Conservation (phyloP, 2,888 invertebrate genomes). For the Hecatera dysodea region DNA sequence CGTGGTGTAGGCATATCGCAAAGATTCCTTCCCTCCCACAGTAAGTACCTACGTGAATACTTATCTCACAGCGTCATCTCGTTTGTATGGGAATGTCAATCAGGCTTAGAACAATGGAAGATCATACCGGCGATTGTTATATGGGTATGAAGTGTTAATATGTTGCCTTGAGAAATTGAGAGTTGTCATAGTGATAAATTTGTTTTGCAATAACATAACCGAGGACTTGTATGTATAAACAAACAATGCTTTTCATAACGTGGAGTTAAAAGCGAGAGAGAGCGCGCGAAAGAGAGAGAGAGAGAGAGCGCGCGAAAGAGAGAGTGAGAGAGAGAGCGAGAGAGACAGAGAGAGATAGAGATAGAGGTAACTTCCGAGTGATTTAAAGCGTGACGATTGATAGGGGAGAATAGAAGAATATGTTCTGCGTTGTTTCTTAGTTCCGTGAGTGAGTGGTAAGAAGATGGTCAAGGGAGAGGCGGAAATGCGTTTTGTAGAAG, state of each 20-base stretch:
- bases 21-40: constrained; percentile 62
- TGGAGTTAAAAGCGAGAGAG: neutral
- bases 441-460: too few relatives aligned
- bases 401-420: neutral
- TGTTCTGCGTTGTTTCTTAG: too few relatives aligned
- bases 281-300: neutral
- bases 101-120: constrained; percentile 58
- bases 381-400: neutral
- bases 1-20: constrained; percentile 54
- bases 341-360: neutral
- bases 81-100: constrained; percentile 64
- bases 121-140: constrained; percentile 52
- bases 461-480: too few relatives aligned
- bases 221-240: neutral
- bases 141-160: constrained; percentile 39
- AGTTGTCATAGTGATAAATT: neutral
- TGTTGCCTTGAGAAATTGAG: constrained; percentile 11
- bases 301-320: neutral
- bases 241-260: too few relatives aligned
- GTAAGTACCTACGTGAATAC: constrained; percentile 55
- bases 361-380: neutral
- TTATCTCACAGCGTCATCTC: constrained; percentile 53
- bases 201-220: neutral
- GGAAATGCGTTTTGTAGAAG: too few relatives aligned
- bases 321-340: neutral